Evolutionary conservation across 2,797 vertebrate genomes (phyloP).

Genomic region (Trachurus trachurus): DNA sequence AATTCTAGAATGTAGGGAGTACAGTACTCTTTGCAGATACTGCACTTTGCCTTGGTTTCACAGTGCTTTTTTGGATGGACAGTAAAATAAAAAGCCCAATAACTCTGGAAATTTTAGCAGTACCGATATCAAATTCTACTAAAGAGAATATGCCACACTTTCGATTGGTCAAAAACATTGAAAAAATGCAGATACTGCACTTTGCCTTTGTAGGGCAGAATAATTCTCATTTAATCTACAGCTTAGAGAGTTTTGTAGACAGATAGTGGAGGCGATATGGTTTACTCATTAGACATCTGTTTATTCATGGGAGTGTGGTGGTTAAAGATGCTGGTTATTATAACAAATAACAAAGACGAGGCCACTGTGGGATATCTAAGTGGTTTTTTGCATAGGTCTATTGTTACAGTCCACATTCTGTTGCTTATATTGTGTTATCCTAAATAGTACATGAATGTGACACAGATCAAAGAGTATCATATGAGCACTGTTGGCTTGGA

Average conservation of each 20-base stretch:
- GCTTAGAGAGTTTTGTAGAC: conserved; percentile 37
- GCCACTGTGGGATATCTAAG: conserved; percentile 6
- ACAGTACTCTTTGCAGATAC: too few species aligned
- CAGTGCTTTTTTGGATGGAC: too few species aligned
- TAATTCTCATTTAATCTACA: conserved; percentile 52
- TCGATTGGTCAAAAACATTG: too few species aligned
- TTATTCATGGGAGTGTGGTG: conserved; percentile 59
- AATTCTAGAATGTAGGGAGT: too few species aligned
- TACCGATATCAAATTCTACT: too few species aligned
- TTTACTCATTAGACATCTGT: conserved; percentile 59
- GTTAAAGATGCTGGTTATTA: conserved; percentile 48
- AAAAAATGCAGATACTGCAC: too few species aligned
- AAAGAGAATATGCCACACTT: too few species aligned
- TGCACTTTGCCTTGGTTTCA: too few species aligned
- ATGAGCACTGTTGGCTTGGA: not conserved
- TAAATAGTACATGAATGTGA: not conserved
- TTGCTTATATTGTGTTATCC: conserved; percentile 3
- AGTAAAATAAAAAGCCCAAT: too few species aligned
- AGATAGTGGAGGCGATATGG: conserved; percentile 53
- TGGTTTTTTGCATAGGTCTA: not conserved
- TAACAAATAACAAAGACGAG: conserved; percentile 5
- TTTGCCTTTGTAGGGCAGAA: too few species aligned
- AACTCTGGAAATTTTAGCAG: too few species aligned
- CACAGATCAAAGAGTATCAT: not conserved
- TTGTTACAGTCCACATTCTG: not conserved